Conservation (phyloP, 2,113 vertebrate species). For the Ascaphus truei region DNA sequence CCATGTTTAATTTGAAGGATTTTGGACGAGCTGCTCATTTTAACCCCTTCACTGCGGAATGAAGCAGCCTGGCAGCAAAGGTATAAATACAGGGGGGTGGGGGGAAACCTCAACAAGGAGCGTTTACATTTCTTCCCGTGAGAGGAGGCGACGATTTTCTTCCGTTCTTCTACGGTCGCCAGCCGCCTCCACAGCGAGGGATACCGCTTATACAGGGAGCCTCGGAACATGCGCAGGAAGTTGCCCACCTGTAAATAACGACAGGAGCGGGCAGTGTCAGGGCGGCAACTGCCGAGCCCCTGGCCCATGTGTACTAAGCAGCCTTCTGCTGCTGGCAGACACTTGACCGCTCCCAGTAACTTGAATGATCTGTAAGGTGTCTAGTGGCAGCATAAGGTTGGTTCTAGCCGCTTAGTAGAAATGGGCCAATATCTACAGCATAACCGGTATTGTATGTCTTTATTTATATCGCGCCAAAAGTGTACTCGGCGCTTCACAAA, state of each 20-base stretch:
- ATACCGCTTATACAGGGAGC: constrained; percentile 94
- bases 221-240: constrained; percentile 96
- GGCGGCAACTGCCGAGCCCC: background rate
- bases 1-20: no score
- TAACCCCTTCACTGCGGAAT: no score
- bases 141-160: constrained; percentile 97
- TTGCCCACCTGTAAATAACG: constrained; percentile 82
- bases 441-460: no score
- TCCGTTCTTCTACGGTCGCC: constrained; percentile 94
- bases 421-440: no score
- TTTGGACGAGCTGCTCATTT: no score
- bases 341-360: background rate
- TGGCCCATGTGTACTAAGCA: background rate
- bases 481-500: no score
- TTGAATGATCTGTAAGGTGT: background rate
- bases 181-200: constrained; percentile 93
- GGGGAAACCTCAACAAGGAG: no score
- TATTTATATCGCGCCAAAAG: no score
- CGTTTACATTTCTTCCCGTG: constrained; percentile 77
- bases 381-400: background rate
- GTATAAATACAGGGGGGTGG: no score
- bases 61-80: no score
- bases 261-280: background rate
- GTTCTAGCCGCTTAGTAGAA: background rate
- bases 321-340: background rate